Evolutionary conservation across 2,888 invertebrate species (phyloP).

Genomic region (Eulithis testata): DNA sequence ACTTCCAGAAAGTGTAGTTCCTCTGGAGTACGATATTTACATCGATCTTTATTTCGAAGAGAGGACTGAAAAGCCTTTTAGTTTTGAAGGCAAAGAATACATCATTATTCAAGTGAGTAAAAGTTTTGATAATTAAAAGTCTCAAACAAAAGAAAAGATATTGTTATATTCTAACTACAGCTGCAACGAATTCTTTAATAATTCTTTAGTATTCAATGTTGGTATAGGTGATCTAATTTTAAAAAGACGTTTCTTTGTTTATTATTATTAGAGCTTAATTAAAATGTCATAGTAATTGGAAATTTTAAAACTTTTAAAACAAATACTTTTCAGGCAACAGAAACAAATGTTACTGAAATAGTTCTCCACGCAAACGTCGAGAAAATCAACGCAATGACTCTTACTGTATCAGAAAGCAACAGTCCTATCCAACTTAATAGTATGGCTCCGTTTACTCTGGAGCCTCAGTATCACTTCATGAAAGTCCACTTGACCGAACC

Average conservation of each 20-base stretch:
- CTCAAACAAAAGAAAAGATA: no score
- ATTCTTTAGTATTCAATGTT: no score
- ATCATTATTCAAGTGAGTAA: constrained; percentile 66
- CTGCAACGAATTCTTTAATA: no score
- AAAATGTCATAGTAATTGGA: no score
- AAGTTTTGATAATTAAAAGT: background rate
- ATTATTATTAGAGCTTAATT: no score
- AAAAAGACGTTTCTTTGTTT: no score
- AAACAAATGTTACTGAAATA: constrained; percentile 64
- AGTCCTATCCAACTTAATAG: constrained; percentile 43
- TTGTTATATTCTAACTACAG: no score
- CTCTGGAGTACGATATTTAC: constrained; percentile 71
- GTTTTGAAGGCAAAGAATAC: constrained; percentile 67
- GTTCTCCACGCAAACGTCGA: constrained; percentile 80
- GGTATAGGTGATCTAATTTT: no score
- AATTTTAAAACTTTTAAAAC: no score
- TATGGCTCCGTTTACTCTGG: constrained; percentile 46
- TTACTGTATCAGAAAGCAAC: constrained; percentile 44
- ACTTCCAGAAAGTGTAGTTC: constrained; percentile 66
- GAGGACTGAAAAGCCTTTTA: constrained; percentile 62
- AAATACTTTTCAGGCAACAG: constrained; percentile 55
- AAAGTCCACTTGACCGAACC: constrained; percentile 61
- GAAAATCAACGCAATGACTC: constrained; percentile 51
- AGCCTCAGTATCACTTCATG: constrained; percentile 74
- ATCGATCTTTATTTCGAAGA: constrained; percentile 73